Evolutionary conservation across 2,888 invertebrate genomes (phyloP).

Genomic region (Drosophila affinis): DNA sequence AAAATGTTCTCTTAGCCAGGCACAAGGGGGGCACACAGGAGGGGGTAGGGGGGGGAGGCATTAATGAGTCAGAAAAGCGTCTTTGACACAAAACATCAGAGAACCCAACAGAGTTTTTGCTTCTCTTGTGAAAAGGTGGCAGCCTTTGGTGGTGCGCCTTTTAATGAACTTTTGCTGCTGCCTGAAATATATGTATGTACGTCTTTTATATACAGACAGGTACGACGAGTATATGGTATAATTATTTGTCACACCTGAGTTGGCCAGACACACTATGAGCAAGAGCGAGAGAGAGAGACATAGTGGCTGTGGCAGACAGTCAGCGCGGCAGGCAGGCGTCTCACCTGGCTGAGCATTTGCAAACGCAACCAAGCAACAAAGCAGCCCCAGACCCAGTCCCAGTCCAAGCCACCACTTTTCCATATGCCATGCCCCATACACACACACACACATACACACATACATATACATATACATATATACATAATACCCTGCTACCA

Average conservation of each 20-base stretch:
- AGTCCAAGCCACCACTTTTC: conserved; percentile 66
- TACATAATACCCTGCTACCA: conserved; percentile 10
- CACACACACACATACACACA: not conserved
- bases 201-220: conserved; percentile 51
- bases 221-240: conserved; percentile 62
- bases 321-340: conserved; percentile 54
- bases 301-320: conserved; percentile 44
- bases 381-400: conserved; percentile 20
- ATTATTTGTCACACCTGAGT: conserved; percentile 84
- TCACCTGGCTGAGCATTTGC: conserved; percentile 77
- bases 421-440: conserved; percentile 25
- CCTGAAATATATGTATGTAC: conserved; percentile 12
- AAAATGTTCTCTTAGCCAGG: conserved; percentile 13
- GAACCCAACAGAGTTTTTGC: conserved; percentile 25
- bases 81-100: conserved; percentile 35
- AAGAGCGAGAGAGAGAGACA: conserved; percentile 31
- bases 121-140: conserved; percentile 25
- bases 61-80: conserved; percentile 75
- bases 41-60: conserved; percentile 7
- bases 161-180: conserved; percentile 74
- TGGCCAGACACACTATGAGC: conserved; percentile 47
- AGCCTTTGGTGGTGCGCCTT: conserved; percentile 54
- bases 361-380: conserved; percentile 59
- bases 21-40: not conserved
- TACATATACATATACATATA: no score